phyloP scores from a whole-genome alignment of 2,113 vertebrate species.

The Origma solitaria region DNA sequence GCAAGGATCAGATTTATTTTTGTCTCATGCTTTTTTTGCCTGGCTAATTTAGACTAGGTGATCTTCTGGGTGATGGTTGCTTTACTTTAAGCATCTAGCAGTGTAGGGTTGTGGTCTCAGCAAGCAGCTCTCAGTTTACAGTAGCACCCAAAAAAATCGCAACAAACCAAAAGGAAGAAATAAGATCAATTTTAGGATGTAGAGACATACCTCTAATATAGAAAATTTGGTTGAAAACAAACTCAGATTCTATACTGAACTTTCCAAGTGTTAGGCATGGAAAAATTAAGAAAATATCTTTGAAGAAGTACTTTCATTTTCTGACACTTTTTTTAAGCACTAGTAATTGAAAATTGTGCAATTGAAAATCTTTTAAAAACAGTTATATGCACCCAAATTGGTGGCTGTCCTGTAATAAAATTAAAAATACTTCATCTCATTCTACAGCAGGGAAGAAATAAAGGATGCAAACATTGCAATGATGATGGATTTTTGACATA shows the following conservation, averaged over 20 bases:
- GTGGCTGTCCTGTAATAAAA: neutral
- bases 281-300: neutral
- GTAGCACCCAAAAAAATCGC: neutral
- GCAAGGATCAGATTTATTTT: neutral
- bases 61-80: neutral
- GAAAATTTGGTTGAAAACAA: neutral
- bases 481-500: neutral
- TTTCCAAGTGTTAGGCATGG: neutral
- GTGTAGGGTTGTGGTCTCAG: neutral
- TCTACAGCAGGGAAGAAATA: neutral
- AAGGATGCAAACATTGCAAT: neutral
- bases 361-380: neutral
- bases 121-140: neutral
- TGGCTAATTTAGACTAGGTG: neutral
- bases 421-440: neutral
- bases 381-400: neutral
- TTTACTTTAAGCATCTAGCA: neutral
- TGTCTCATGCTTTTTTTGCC: neutral
- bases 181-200: neutral
- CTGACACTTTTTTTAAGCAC: neutral
- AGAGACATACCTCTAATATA: neutral
- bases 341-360: neutral
- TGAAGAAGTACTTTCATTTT: neutral
- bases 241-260: neutral
- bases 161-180: neutral